Base-by-base conservation (phyloP, 2,888 invertebrate genomes). In the Pammene aurita region DNA sequence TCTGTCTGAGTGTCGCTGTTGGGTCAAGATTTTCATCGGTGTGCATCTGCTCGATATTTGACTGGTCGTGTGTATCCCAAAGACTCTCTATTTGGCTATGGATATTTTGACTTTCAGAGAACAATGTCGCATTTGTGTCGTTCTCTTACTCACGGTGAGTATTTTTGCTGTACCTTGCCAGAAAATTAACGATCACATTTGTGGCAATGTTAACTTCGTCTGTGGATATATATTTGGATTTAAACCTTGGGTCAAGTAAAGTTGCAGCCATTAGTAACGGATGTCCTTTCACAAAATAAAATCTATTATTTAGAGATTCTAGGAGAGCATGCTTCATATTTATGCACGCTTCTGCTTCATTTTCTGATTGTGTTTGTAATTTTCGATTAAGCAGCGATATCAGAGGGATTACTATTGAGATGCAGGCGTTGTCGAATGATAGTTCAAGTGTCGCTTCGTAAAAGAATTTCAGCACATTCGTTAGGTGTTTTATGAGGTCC, bases 371-470 rank as follows among this genome's bases (percentile, higher is more conserved):
- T 54, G 58, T 54, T 66, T 63, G 58, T 52, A n/a, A 57, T 58
- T 71, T 71, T 61, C 60, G 58, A 57, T 67, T 71, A 46, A 71
- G 57, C 44, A 71, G 44, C 14, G 62, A 66, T 66, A 70, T 63
- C 58, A 72, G 63, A 69, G 46, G 60, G 46, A 71, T 68, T 65
- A 62, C 52, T 34, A 71, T 65, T 57, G 66, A 71, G 52, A 68
- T 65, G 58, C 62, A 60, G 46, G 60, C 69, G 66, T 69, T 61
- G 66, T 72, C 64, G 66, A 66, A 64, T 70, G 70, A 72, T 64
- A 72, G 56, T 42, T 72, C 58, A 71, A 71, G 69, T 60, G 69
- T 71, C 52, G 71, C 70, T 71, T 69, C 63, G 67, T 72, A 71
- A 70, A 72, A 71, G 60, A 62, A 70, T 34, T 62, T 69, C 56